A percentile compares a stretch with the other conserved stretches of the same genome.
Conservation (phyloP, 2,797 vertebrate species). For the Acrossocheilus wenchowensis region DNA sequence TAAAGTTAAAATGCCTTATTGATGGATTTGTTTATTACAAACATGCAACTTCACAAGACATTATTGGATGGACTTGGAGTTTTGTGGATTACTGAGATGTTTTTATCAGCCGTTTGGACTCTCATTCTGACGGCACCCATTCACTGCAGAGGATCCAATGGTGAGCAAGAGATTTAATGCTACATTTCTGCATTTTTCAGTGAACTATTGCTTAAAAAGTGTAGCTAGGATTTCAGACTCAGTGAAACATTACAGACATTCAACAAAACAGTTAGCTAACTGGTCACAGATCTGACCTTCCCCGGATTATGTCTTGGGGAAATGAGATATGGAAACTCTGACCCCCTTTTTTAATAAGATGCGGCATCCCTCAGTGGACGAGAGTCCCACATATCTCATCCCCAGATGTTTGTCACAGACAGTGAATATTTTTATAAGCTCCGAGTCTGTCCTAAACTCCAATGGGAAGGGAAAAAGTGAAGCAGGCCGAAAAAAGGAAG, state of each 20-base stretch:
- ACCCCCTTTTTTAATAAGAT: constrained; percentile 61
- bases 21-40: no score
- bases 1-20: no score
- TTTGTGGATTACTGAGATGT: neutral
- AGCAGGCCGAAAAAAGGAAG: constrained; percentile 10
- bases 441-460: constrained; percentile 44
- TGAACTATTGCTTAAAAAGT: neutral
- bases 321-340: constrained; percentile 53
- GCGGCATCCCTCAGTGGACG: constrained; percentile 56
- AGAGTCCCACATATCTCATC: constrained; percentile 64
- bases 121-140: neutral
- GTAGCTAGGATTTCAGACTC: neutral
- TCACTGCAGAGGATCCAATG: neutral
- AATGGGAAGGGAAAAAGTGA: constrained; percentile 27
- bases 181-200: neutral
- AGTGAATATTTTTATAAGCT: constrained; percentile 59
- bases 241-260: constrained; percentile 51
- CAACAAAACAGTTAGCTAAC: constrained; percentile 1
- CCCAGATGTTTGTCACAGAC: constrained; percentile 48
- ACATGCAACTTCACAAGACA: no score
- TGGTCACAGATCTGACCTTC: constrained; percentile 18
- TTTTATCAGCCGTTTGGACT: neutral
- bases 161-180: neutral
- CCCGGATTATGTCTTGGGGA: constrained; percentile 42
- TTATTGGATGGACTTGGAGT: neutral